These are phyloP conservation scores for Dolichoris vasculosae DNA, from an alignment of 1,140 invertebrate species.

Conservation along the genomic window DNA sequence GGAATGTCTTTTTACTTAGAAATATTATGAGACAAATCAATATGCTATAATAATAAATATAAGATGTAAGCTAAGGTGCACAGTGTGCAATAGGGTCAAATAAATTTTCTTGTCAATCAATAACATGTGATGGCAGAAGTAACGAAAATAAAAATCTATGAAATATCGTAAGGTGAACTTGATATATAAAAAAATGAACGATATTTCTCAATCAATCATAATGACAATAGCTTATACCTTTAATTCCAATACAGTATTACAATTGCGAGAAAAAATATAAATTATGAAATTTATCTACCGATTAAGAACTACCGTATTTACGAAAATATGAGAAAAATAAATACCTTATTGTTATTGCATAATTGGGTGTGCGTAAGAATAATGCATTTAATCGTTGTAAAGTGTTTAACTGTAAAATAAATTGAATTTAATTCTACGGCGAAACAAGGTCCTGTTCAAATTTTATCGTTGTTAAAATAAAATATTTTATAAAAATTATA, in stretches of 20 bases:
- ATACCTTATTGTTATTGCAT: conserved; percentile 58
- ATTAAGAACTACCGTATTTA: conserved; percentile 37
- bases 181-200: conserved; percentile 51
- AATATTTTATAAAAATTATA: conserved; percentile 37
- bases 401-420: conserved; percentile 17
- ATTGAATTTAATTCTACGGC: conserved; percentile 34
- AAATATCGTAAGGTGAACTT: conserved; percentile 29
- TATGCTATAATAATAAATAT: conserved; percentile 30
- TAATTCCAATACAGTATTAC: conserved; percentile 48
- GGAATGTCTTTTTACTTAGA: conserved; percentile 34
- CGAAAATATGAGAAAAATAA: conserved; percentile 38
- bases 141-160: conserved; percentile 53
- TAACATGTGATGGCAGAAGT: conserved; percentile 41
- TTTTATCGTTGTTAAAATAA: not conserved
- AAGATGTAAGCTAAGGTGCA: conserved; percentile 35
- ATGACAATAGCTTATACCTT: conserved; percentile 68
- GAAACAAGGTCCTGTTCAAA: conserved; percentile 47
- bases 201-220: conserved; percentile 68
- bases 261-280: conserved; percentile 45
- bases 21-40: conserved; percentile 44
- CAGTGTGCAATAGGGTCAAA: conserved; percentile 61
- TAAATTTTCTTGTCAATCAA: conserved; percentile 45
- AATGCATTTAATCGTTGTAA: conserved; percentile 45
- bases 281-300: conserved; percentile 53
- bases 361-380: conserved; percentile 55